These are phyloP conservation scores for Papilio aristodemus DNA, from an alignment of 1,140 invertebrate species.

Conservation along the genomic window DNA sequence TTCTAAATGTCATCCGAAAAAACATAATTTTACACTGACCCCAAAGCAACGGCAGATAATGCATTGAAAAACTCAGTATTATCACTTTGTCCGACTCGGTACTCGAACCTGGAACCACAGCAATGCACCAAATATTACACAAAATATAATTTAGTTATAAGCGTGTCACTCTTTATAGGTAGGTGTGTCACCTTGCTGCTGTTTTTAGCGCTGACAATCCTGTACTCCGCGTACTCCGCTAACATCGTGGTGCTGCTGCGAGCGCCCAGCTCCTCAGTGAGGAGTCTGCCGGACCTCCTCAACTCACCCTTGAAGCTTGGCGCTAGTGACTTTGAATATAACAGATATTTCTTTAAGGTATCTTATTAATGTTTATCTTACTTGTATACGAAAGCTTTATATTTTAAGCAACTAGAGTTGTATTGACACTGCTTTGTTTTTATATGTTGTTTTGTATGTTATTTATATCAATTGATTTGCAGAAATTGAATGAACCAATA, in stretches of 20 bases:
- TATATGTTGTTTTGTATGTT: not conserved
- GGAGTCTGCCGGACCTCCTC: slow-evolving; percentile 81
- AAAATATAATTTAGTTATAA: not conserved
- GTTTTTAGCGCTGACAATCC: slow-evolving; percentile 80
- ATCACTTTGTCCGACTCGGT: no score
- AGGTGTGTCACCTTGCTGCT: slow-evolving; percentile 83
- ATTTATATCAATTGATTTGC: slow-evolving; percentile 37
- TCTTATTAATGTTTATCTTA: no score
- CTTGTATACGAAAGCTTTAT: no score
- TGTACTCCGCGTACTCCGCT: slow-evolving; percentile 82
- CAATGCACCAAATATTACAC: no score
- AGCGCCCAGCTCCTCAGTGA: slow-evolving; percentile 82
- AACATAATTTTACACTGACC: no score
- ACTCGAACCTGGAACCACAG: no score
- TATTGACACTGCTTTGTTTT: no score
- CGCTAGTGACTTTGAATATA: slow-evolving; percentile 82
- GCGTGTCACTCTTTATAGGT: slow-evolving; percentile 72
- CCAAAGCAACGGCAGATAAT: no score
- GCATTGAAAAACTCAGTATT: no score
- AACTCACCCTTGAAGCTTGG: slow-evolving; percentile 81
- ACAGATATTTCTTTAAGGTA: slow-evolving; percentile 83
- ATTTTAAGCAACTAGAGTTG: no score
- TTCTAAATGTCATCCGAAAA: no score
- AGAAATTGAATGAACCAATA: slow-evolving; percentile 82
- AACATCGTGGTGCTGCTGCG: slow-evolving; percentile 84